Evolutionary conservation across 2,888 invertebrate species (phyloP), one percentile per base, ranked within the genome.

Genomic region (Leptarthrus brevirostris): DNA sequence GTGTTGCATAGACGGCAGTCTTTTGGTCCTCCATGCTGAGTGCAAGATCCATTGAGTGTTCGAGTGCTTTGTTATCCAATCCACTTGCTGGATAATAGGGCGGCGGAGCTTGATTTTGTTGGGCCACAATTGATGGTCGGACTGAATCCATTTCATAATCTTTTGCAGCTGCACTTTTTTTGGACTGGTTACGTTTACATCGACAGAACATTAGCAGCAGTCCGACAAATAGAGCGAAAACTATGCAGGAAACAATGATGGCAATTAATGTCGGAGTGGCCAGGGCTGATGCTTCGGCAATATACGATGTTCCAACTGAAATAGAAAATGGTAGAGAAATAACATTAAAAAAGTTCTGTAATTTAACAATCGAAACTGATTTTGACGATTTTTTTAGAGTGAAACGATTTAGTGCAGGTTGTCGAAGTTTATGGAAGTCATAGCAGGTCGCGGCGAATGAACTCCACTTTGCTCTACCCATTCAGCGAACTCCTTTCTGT

Each of bases 111-210:
- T 93, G 93, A 76, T 92, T 93, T 84, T 93, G 94, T 77, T 93
- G 92, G n/a, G 93, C 90, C 47, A 94, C 93, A 84, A 94, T 91
- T 58, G 93, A 92, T 16, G 94, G 93, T 73, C 93, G 89, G 78
- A 93, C 93, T 0, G 93, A 91, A 82, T 95, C 94, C 92, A 94
- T 93, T 86, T 95, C 95, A 83, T 95, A 95, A 83, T 95, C 95
- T 85, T 96, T 96, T 26, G 92, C 90, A 79, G 91, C 90, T 76
- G 88, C 88, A 77, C 93, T 92, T 84, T 95, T 94, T 83, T 93
- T 93, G 79, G 90, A 90, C 81, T 92, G 92, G 81, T 91, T 92
- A 75, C 92, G 89, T 80, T 93, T 93, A 84, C 95, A 93, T 75
- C 93, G 91, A 82, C 95, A 95, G 87, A 94, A 94, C 81, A 95